phyloP scores from a whole-genome alignment of 2,888 invertebrate genomes.

The Vesta saturnalis region DNA sequence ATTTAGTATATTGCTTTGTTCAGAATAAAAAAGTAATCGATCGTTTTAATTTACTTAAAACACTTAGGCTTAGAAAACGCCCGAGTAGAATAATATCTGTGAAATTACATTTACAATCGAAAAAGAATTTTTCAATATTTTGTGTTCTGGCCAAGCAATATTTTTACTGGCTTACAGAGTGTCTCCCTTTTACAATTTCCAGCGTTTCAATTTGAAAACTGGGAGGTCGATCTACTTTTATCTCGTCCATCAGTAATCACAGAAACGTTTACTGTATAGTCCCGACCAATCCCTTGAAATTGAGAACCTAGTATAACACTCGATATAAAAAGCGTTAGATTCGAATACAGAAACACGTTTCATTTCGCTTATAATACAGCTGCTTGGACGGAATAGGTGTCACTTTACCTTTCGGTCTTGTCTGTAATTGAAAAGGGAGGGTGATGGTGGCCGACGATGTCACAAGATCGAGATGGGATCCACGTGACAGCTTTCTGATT shows the following conservation, averaged over 20 bases:
- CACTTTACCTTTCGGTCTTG: conserved; percentile 38
- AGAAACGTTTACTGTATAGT: conserved; percentile 50
- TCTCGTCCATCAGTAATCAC: conserved; percentile 58
- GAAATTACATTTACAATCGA: conserved; percentile 57
- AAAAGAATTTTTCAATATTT: conserved; percentile 57
- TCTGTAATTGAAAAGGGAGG: conserved; percentile 52
- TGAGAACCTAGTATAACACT: conserved; percentile 42
- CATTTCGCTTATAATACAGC: conserved; percentile 38
- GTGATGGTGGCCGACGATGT: conserved; percentile 47
- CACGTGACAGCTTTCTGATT: conserved; percentile 73
- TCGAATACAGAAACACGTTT: conserved; percentile 40
- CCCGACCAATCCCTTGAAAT: conserved; percentile 47
- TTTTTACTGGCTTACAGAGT: conserved; percentile 51
- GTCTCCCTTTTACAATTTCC: conserved; percentile 56
- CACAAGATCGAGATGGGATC: conserved; percentile 69
- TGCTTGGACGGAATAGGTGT: conserved; percentile 32
- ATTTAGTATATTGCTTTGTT: conserved; percentile 17
- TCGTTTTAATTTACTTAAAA: conserved; percentile 56
- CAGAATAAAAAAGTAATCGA: conserved; percentile 43
- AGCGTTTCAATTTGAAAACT: conserved; percentile 57
- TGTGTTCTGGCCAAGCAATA: conserved; percentile 52
- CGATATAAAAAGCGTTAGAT: conserved; percentile 42
- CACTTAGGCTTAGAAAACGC: conserved; percentile 52
- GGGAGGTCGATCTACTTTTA: conserved; percentile 57
- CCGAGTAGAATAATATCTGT: conserved; percentile 56